Evolutionary conservation across 37 sponge, comb jelly and placozoan genomes (phyloP).

Genomic region (Ianthella basta): DNA sequence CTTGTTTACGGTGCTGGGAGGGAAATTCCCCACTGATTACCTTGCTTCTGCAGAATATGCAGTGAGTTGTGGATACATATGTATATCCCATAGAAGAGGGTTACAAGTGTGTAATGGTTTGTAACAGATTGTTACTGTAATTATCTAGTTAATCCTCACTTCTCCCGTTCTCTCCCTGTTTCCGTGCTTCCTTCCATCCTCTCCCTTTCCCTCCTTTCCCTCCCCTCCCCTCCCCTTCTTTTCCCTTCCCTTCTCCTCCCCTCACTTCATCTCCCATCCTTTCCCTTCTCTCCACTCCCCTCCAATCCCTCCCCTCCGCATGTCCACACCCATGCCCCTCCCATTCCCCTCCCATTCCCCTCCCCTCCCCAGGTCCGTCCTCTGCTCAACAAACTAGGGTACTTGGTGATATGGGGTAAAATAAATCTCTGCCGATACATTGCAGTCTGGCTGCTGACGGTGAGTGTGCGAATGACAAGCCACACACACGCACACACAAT

Average conservation of each 20-base stretch:
- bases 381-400: conserved; percentile 10
- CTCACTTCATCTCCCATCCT: background rate
- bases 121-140: background rate
- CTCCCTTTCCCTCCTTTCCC: conserved; percentile 27
- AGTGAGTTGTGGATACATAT: background rate
- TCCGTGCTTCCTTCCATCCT: conserved; percentile 11
- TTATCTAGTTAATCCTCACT: background rate
- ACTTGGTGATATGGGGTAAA: conserved; percentile 45
- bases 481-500: too few species aligned
- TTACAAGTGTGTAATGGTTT: too few species aligned
- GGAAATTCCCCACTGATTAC: background rate
- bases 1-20: conserved; percentile 8
- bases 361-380: background rate
- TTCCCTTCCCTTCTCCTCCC: background rate
- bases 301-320: too few species aligned
- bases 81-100: too few species aligned
- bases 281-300: background rate
- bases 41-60: background rate
- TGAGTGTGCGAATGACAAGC: conserved; percentile 40
- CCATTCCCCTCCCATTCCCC: background rate
- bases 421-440: conserved; percentile 66
- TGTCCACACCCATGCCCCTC: background rate
- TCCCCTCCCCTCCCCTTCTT: background rate
- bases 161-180: background rate
- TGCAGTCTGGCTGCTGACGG: conserved; percentile 69